Base-by-base conservation (phyloP, 2,888 invertebrate genomes). In the Mythimna pallens region DNA sequence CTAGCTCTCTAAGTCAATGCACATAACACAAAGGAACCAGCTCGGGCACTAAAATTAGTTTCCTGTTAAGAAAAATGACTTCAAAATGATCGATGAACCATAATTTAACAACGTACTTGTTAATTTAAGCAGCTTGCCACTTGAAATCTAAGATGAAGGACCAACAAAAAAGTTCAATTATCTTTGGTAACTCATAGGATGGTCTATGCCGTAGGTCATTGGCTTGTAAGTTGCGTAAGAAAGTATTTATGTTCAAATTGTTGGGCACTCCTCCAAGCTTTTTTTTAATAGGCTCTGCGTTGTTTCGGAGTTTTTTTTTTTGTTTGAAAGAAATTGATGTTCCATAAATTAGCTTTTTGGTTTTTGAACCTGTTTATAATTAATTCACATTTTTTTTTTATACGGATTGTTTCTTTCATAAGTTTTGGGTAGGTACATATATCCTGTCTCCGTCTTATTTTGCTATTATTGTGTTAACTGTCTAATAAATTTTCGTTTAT, bases 131-230 rank as follows among this genome's bases (percentile, higher is more conserved):
- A 67, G 69, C 71, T 73, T 67, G 54, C 66, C 62, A 62, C 70
- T 73, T 71, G 52, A 78, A 66, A 55, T 30, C 36, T 57, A 66
- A 71, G 65, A 72, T 72, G 70, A 61, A 72, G 50, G 22, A 47
- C 36, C 58, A 62, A 76, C 68, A 76, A 86, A 81, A 71, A 85
- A 71, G 74, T 70, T 66, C 50, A 79, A 74, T 84, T 86, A 82
- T 80, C 67, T 82, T 86, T 68, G 65, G 73, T 77, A 83, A 77
- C 78, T 81, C 73, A 59, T 73, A 72, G 36, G 63, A 77, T 61
- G 22, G 65, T 62, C 61, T n/a, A 61, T 36, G 40, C 17, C 2
- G 17, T 14, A 47, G 76, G 84, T 86, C 80, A 70, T 20, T 76
- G 77, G 76, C 86, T 14, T 65, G 30, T 57, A n/a, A 12, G 17